These are phyloP conservation scores for Ataeniobius toweri DNA, from an alignment of 2,797 vertebrate species.

Conservation along the genomic window DNA sequence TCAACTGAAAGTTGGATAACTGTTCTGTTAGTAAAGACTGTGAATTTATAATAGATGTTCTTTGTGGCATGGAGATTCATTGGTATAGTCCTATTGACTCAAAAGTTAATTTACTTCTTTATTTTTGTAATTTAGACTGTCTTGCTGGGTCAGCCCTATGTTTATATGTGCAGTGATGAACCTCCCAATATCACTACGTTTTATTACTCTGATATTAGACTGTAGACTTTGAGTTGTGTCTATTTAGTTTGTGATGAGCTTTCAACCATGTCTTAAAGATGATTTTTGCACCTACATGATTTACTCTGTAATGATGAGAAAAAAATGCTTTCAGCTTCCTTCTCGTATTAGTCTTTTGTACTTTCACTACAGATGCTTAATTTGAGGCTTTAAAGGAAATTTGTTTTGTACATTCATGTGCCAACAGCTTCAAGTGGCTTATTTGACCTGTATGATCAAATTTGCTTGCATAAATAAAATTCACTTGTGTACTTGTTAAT, in stretches of 20 bases:
- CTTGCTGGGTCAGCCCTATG: constrained; percentile 85
- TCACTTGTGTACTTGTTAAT: constrained; percentile 97
- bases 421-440: constrained; percentile 99
- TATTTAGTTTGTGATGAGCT: constrained; percentile 94
- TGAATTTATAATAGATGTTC: constrained; percentile 87
- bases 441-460: constrained; percentile 98
- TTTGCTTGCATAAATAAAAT: constrained; percentile 98
- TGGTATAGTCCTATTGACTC: constrained; percentile 87
- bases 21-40: constrained; percentile 93
- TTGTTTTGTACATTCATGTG: constrained; percentile 99
- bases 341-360: constrained; percentile 98
- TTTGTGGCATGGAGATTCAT: constrained; percentile 98
- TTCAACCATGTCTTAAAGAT: constrained; percentile 89
- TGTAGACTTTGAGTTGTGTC: constrained; percentile 96
- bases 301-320: constrained; percentile 70
- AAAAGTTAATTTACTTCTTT: constrained; percentile 78
- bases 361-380: constrained; percentile 97
- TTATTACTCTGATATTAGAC: constrained; percentile 88
- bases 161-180: constrained; percentile 93
- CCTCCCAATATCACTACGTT: constrained; percentile 85
- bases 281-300: constrained; percentile 89
- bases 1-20: constrained; percentile 89
- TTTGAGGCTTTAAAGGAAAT: constrained; percentile 94
- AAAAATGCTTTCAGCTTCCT: constrained; percentile 85
- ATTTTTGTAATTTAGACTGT: constrained; percentile 85